Conservation (phyloP, 2,113 vertebrate genomes). For the Trachemys scripta region DNA sequence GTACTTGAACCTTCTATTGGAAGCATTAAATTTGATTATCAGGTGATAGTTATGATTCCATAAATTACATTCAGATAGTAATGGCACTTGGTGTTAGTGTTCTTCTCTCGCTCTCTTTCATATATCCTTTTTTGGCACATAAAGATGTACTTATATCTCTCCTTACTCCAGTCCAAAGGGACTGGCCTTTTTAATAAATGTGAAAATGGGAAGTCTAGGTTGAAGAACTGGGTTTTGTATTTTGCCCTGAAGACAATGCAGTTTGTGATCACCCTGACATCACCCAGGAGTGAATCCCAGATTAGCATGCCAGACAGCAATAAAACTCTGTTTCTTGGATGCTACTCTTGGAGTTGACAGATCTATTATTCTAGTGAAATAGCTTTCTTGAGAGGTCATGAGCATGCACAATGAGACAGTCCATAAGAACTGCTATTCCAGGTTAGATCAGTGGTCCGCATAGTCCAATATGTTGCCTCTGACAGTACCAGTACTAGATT, state of each 20-base stretch:
- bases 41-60: not conserved
- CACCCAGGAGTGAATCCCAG: not conserved
- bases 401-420: not conserved
- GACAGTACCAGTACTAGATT: not conserved
- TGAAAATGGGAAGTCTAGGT: not conserved
- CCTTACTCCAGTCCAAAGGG: not conserved
- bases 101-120: not conserved
- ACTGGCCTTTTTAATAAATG: not conserved
- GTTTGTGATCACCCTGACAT: not conserved
- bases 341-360: not conserved
- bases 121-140: not conserved
- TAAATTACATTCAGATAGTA: not conserved
- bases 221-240: not conserved
- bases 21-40: not conserved
- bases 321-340: not conserved
- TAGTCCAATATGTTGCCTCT: not conserved
- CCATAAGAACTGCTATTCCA: not conserved
- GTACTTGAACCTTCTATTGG: not conserved
- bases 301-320: not conserved
- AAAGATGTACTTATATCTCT: not conserved
- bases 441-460: not conserved
- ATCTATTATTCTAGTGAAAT: not conserved
- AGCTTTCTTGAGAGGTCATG: not conserved
- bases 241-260: not conserved
- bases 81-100: not conserved